phyloP scores from a whole-genome alignment of 2,888 invertebrate species.

The Chouioia cunea region DNA sequence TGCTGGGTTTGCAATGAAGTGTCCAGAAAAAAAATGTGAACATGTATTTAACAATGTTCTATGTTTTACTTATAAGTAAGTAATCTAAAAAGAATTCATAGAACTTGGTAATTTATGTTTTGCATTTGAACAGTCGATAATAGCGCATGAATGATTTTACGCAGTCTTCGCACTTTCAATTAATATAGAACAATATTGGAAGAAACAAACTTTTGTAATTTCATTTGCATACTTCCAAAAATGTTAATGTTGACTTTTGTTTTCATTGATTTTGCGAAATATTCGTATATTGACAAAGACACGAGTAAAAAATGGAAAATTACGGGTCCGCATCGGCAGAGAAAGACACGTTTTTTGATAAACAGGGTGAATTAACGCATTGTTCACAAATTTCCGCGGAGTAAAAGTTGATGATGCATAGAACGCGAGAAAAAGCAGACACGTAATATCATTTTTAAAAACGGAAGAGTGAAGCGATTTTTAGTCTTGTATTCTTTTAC shows the following conservation, averaged over 20 bases:
- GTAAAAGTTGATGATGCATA: constrained; percentile 25
- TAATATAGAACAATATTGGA: too few species aligned
- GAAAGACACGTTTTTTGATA: constrained; percentile 34
- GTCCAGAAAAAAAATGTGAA: constrained; percentile 57
- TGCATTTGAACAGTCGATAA: neutral
- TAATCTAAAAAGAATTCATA: constrained; percentile 17
- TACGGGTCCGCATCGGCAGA: constrained; percentile 30
- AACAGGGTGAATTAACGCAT: constrained; percentile 32
- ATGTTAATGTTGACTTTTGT: neutral
- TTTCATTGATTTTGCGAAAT: constrained; percentile 15
- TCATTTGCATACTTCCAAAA: neutral
- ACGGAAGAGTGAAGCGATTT: constrained; percentile 10
- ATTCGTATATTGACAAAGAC: constrained; percentile 11
- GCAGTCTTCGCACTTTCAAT: too few species aligned
- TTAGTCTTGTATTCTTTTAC: constrained; percentile 20
- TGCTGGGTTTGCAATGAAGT: constrained; percentile 59
- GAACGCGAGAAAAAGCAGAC: neutral
- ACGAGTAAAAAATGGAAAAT: constrained; percentile 27
- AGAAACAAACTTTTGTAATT: neutral
- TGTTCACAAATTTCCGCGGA: constrained; percentile 10
- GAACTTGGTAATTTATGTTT: constrained; percentile 18
- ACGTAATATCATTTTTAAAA: too few species aligned
- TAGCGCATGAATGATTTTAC: too few species aligned
- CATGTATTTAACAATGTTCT: constrained; percentile 63
- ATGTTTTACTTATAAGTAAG: constrained; percentile 64